phyloP scores from a whole-genome alignment of 1,140 invertebrate genomes.

The Gryon sp. region DNA sequence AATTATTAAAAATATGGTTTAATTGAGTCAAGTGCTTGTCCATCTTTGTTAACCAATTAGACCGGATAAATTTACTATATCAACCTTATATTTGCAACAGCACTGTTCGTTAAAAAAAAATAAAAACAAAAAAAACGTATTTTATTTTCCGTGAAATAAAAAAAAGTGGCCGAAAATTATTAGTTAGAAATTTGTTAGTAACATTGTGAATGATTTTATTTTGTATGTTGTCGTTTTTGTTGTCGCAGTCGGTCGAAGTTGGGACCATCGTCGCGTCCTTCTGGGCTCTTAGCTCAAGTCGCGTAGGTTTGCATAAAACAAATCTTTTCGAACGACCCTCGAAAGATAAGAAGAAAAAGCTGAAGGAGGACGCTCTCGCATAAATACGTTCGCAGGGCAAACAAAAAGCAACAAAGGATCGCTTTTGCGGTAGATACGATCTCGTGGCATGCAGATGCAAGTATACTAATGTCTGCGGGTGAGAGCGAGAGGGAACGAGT shows the following conservation, averaged over 20 bases:
- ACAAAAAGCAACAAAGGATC: constrained; percentile 77
- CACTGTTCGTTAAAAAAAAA: too few relatives aligned
- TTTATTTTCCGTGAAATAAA: too few relatives aligned
- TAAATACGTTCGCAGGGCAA: constrained; percentile 77
- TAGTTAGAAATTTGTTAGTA: constrained; percentile 25
- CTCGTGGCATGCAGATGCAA: constrained; percentile 77
- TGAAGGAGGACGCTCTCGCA: constrained; percentile 70
- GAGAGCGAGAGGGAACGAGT: constrained; percentile 17
- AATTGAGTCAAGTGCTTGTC: too few relatives aligned
- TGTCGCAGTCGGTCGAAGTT: background rate
- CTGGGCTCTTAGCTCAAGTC: constrained; percentile 13
- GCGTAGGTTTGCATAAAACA: constrained; percentile 68
- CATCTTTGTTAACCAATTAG: too few relatives aligned
- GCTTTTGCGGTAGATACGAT: constrained; percentile 77
- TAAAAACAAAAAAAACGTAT: too few relatives aligned
- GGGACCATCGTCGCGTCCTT: background rate
- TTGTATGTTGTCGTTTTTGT: constrained; percentile 12
- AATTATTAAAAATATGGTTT: too few relatives aligned
- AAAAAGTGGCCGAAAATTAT: too few relatives aligned
- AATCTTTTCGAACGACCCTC: constrained; percentile 66
- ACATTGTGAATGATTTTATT: constrained; percentile 2
- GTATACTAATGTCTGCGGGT: constrained; percentile 74
- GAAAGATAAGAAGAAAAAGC: constrained; percentile 64
- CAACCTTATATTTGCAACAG: too few relatives aligned
- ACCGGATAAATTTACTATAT: too few relatives aligned